A percentile compares a stretch with the other conserved stretches of the same genome.
Evolutionary conservation across 2,888 invertebrate species (phyloP).

Genomic region (Hypercompe scribonia): DNA sequence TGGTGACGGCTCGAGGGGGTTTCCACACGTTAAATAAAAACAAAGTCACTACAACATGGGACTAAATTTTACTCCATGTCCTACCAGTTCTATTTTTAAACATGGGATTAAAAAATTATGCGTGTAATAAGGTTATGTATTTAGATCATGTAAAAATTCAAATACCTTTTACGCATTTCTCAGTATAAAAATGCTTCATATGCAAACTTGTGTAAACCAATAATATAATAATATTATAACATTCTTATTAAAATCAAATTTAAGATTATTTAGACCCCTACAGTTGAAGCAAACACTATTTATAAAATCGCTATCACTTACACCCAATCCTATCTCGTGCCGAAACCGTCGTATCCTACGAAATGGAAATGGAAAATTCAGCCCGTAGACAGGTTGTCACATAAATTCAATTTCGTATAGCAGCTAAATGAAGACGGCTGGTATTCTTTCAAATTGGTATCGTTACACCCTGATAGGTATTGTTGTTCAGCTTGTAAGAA

Average conservation of each 20-base stretch:
- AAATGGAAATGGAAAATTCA: slow-evolving; percentile 62
- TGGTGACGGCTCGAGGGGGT: no score
- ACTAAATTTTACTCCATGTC: no score
- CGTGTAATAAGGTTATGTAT: no score
- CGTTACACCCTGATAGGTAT: slow-evolving; percentile 54
- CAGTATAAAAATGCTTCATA: no score
- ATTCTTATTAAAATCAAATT: not conserved
- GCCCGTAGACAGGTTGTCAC: slow-evolving; percentile 66
- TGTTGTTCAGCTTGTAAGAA: slow-evolving; percentile 32
- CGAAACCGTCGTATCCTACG: slow-evolving; percentile 37
- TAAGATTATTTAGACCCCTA: no score
- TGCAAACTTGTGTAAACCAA: no score
- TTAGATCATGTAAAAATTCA: no score
- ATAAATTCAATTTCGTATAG: slow-evolving; percentile 70
- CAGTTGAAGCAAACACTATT: not conserved
- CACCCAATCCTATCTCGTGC: slow-evolving; percentile 21
- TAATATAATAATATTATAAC: not conserved
- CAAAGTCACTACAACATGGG: no score
- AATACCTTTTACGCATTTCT: no score
- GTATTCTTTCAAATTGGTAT: slow-evolving; percentile 62
- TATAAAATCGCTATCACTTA: slow-evolving; percentile 11
- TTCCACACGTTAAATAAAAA: no score
- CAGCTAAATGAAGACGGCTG: slow-evolving; percentile 65
- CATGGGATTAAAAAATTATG: no score
- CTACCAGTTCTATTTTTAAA: no score